Evolutionary conservation across 2,113 vertebrate genomes (phyloP), one percentile per base, ranked within the genome.

Genomic region (Australoheros scitulus): DNA sequence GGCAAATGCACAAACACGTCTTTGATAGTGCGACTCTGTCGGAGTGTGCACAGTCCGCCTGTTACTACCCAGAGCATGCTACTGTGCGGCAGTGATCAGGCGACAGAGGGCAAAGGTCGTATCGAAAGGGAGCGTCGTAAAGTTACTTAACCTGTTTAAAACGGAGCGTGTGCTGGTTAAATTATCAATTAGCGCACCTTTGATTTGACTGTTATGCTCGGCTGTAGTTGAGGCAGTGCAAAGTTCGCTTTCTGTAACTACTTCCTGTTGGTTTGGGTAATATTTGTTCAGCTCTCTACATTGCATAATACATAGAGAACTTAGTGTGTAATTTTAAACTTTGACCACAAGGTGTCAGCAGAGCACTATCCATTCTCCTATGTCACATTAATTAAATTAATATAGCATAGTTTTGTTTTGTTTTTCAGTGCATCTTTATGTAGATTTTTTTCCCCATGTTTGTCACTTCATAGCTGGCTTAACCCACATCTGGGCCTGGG

Each of bases 51-150:
- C 36, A 90, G 78, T 32, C 70, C 65, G 7, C 14, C 43, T 17
- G 55, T 60, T 29, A 64, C 58, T 26, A 79, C 13, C 52, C 72
- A n/a, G 56, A 76, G 87, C 95, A 95, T 95, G 87, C 68, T 90
- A 65, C 50, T 5, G 22, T 2, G 22, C 18, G 2, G 29, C 57
- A 29, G 77, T 5, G 20, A 32, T 36, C 58, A 26, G 17, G 13
- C 26, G 78, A 47, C 55, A 14, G 9, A 61, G 91, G 77, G 24
- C 78, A 91, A 89, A 88, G 90, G 86, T 84, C 86, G 79, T 10
- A 29, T 2, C 36, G 75, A 2, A 47, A 52, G 94, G 94, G 92
- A 94, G 59, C 76, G 94, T 91, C 77, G 79, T 10, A 65, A 93
- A 95, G 61, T 89, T 83, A 80, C 50, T 11, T 7, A 26, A 34